These are phyloP conservation scores for Sitta carolinensis DNA, from an alignment of 2,797 vertebrate species.

Conservation along the genomic window DNA sequence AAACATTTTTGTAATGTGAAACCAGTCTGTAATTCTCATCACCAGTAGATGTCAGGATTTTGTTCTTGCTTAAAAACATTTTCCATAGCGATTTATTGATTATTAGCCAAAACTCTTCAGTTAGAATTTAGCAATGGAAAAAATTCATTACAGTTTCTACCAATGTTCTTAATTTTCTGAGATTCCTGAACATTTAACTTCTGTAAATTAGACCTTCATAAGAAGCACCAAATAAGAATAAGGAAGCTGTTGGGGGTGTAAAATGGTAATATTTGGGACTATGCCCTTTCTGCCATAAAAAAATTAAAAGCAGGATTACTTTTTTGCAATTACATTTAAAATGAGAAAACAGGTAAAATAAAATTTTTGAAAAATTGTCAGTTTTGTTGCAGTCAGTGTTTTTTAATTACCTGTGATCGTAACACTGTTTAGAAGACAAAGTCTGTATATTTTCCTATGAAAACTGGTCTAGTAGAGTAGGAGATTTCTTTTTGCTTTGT, in stretches of 20 bases:
- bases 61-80: background rate
- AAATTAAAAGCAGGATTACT: background rate
- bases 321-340: background rate
- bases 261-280: background rate
- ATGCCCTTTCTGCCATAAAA: background rate
- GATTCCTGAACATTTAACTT: background rate
- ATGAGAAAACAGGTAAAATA: background rate
- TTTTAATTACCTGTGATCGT: background rate
- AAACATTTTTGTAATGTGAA: background rate
- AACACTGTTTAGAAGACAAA: background rate
- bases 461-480: background rate
- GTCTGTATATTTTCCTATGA: background rate
- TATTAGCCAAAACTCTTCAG: background rate
- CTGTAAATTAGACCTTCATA: background rate
- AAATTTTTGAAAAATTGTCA: background rate
- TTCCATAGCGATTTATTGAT: background rate
- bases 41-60: constrained; percentile 69
- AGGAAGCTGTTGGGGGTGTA: background rate
- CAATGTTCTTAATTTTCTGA: background rate
- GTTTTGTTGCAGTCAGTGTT: background rate
- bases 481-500: background rate
- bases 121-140: background rate
- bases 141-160: background rate
- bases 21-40: background rate
- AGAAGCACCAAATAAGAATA: background rate